A percentile compares a stretch with the other conserved stretches of the same genome.
Conservation (phyloP, 2,888 invertebrate species). For the Ramazzottius varieornatus region DNA sequence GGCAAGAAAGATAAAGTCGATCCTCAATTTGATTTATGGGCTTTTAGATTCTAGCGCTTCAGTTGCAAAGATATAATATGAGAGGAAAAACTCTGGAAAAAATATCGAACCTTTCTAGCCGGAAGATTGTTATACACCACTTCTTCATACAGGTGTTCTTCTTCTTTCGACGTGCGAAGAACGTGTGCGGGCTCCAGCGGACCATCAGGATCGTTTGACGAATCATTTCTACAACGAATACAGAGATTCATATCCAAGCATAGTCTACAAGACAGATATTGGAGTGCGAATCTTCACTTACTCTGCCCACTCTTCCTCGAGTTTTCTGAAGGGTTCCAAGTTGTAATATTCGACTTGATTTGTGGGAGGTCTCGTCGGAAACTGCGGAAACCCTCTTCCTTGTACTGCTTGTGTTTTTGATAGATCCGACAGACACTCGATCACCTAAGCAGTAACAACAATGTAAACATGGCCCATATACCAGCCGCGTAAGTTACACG, state of each 20-base stretch:
- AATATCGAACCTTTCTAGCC: not conserved
- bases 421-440: slow-evolving; percentile 18
- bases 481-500: not conserved
- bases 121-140: slow-evolving; percentile 36
- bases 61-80: not conserved
- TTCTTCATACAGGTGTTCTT: slow-evolving; percentile 82
- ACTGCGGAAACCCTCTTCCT: not conserved
- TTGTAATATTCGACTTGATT: slow-evolving; percentile 12
- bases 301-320: slow-evolving; percentile 22
- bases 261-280: not conserved
- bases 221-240: no score
- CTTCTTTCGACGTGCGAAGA: slow-evolving; percentile 19
- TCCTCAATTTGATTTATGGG: no score
- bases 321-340: slow-evolving; percentile 25
- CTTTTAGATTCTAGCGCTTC: not conserved
- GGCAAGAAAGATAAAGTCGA: no score
- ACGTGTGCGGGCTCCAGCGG: not conserved
- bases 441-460: slow-evolving; percentile 14
- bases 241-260: slow-evolving; percentile 5
- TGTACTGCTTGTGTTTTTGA: slow-evolving; percentile 14
- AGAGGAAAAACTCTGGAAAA: not conserved
- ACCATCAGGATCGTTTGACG: no score
- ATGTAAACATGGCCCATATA: not conserved
- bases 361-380: not conserved
- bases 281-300: slow-evolving; percentile 8